Conservation (phyloP, 2,797 vertebrate species). For the Danio kyathit region DNA sequence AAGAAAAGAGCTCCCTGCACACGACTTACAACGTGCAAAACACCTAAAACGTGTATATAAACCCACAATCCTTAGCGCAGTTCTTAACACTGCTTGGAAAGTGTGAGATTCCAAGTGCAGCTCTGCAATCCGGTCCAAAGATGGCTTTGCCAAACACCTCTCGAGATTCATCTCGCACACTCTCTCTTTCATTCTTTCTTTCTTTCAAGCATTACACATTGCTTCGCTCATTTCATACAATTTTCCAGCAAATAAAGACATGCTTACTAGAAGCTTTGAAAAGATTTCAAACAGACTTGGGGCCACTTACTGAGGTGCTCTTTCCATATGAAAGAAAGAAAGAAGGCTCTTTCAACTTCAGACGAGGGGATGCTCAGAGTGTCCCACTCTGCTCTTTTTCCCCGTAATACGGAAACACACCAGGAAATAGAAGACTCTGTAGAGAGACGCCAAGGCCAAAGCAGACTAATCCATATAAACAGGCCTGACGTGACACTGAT, state of each 20-base stretch:
- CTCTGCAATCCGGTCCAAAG: slow-evolving; percentile 12
- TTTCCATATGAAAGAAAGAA: slow-evolving; percentile 46
- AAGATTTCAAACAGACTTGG: slow-evolving; percentile 60
- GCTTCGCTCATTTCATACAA: slow-evolving; percentile 64
- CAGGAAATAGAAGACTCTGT: slow-evolving; percentile 26
- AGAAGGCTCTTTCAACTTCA: slow-evolving; percentile 52
- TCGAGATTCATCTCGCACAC: slow-evolving; percentile 40
- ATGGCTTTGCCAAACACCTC: slow-evolving; percentile 52
- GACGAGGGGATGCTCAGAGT: slow-evolving; percentile 32
- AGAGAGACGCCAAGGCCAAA: background rate
- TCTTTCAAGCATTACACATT: slow-evolving; percentile 58
- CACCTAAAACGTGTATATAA: slow-evolving; percentile 14
- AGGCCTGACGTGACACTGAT: slow-evolving; percentile 29
- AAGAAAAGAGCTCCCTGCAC: slow-evolving; percentile 1
- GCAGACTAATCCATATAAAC: slow-evolving; percentile 31
- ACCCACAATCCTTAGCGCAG: slow-evolving; percentile 30
- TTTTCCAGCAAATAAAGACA: slow-evolving; percentile 63
- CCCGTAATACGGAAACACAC: slow-evolving; percentile 25
- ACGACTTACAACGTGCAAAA: background rate
- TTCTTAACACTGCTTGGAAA: slow-evolving; percentile 16
- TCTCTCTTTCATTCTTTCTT: slow-evolving; percentile 23
- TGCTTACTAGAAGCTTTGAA: slow-evolving; percentile 64
- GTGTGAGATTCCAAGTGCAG: slow-evolving; percentile 4
- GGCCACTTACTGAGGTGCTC: slow-evolving; percentile 45
- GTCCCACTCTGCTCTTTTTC: slow-evolving; percentile 27